Evolutionary conservation across 2,113 vertebrate genomes (phyloP).

Genomic region (Petroica traversi): DNA sequence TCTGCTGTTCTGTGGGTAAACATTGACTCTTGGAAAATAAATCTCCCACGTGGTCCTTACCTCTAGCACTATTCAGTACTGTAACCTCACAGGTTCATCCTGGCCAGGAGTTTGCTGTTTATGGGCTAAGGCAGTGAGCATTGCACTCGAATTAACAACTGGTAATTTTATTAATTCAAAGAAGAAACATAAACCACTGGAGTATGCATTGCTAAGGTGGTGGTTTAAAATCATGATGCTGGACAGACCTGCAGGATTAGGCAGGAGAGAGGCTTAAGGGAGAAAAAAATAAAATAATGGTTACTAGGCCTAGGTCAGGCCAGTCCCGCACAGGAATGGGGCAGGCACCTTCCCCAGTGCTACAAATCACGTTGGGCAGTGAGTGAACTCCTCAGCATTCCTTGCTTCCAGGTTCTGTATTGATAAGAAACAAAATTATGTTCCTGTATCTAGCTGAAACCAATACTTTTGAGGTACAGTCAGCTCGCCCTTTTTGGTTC

Average conservation of each 20-base stretch:
- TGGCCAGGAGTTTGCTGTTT: slow-evolving; percentile 14
- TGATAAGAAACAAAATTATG: not conserved
- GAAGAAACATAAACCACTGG: not conserved
- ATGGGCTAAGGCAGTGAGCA: not conserved
- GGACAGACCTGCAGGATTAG: not conserved
- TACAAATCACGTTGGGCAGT: not conserved
- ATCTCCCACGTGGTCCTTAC: not conserved
- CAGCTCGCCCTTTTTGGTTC: slow-evolving; percentile 66
- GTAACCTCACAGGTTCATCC: not conserved
- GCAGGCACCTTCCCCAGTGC: not conserved
- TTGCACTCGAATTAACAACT: not conserved
- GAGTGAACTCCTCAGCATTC: not conserved
- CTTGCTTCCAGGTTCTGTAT: slow-evolving; percentile 13
- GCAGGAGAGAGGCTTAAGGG: not conserved
- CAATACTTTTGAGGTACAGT: slow-evolving; percentile 78
- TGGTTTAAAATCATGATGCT: not conserved
- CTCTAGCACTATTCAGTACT: not conserved
- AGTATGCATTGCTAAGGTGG: not conserved
- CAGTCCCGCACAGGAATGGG: not conserved
- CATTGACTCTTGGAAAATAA: slow-evolving; percentile 10
- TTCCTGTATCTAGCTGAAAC: slow-evolving; percentile 55
- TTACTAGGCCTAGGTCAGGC: not conserved
- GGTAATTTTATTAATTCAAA: not conserved
- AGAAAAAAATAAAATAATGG: not conserved
- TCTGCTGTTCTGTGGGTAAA: slow-evolving; percentile 29